These are phyloP conservation scores for Centruroides vittatus DNA, from an alignment of 1,140 invertebrate genomes.

Conservation along the genomic window DNA sequence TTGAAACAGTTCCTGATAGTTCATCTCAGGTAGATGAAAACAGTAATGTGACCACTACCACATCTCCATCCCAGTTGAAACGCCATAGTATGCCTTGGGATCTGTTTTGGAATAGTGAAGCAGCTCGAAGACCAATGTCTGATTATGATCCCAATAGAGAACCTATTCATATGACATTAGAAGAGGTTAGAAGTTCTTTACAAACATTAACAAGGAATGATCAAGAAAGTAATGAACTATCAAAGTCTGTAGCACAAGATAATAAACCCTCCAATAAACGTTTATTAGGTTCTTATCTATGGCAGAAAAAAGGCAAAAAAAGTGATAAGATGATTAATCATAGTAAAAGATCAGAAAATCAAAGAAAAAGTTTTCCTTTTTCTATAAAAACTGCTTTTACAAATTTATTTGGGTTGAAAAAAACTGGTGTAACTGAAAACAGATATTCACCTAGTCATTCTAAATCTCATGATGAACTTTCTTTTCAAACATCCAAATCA, in stretches of 20 bases:
- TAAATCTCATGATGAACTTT: background rate
- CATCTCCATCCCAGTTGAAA: conserved; percentile 3
- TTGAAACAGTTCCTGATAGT: background rate
- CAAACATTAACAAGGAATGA: conserved; percentile 39
- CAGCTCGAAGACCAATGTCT: background rate
- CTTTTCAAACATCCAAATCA: conserved; percentile 1
- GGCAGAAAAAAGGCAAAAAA: conserved; percentile 10
- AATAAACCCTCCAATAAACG: conserved; percentile 15
- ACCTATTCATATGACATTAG: conserved; percentile 68
- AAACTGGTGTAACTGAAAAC: background rate
- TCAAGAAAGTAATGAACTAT: background rate
- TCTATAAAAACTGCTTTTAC: conserved; percentile 17
- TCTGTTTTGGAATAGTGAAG: conserved; percentile 7
- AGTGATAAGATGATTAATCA: conserved; percentile 1
- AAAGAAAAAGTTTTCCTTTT: conserved; percentile 17
- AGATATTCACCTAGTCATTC: conserved; percentile 1
- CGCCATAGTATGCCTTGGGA: conserved; percentile 13
- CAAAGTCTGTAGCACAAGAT: background rate
- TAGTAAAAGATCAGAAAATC: conserved; percentile 2
- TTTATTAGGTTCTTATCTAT: conserved; percentile 19
- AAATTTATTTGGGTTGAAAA: conserved; percentile 15
- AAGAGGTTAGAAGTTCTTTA: conserved; percentile 51
- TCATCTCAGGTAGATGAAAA: background rate
- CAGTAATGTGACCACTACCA: background rate
- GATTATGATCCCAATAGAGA: conserved; percentile 29